These are phyloP conservation scores for Dolomedes plantarius DNA, from an alignment of 2,888 invertebrate species.

Conservation along the genomic window DNA sequence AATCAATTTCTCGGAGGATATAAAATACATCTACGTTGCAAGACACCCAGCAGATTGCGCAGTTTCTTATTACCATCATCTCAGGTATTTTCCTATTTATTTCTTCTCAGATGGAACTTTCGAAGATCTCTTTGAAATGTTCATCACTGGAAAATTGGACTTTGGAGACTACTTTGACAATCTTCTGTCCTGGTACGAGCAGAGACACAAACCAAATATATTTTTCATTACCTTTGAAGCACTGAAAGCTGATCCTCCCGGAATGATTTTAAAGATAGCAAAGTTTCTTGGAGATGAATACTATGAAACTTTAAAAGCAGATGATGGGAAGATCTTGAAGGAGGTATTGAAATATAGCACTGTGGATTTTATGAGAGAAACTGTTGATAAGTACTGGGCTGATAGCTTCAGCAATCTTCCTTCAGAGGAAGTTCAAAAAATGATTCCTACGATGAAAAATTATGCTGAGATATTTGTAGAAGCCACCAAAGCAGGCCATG, in stretches of 20 bases:
- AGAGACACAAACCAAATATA: conserved; percentile 75
- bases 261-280: conserved; percentile 72
- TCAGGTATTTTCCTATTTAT: conserved; percentile 30
- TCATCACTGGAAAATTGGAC: conserved; percentile 75
- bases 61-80: conserved; percentile 77
- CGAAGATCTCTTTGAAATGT: conserved; percentile 77
- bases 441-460: conserved; percentile 22
- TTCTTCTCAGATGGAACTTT: conserved; percentile 69
- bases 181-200: conserved; percentile 58
- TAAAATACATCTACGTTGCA: conserved; percentile 76
- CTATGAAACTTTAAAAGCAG: neutral
- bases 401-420: neutral
- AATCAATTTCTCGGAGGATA: conserved; percentile 58
- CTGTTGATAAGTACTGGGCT: conserved; percentile 13
- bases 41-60: conserved; percentile 78
- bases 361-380: conserved; percentile 60
- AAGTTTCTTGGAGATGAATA: conserved; percentile 68
- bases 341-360: conserved; percentile 44
- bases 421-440: neutral
- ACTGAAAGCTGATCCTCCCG: conserved; percentile 75
- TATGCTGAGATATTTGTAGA: neutral
- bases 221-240: conserved; percentile 77
- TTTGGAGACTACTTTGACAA: conserved; percentile 72
- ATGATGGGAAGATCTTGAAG: conserved; percentile 28
- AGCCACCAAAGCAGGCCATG: conserved; percentile 13